Evolutionary conservation across 2,113 vertebrate genomes (phyloP).

Genomic region (Barbus barbus): DNA sequence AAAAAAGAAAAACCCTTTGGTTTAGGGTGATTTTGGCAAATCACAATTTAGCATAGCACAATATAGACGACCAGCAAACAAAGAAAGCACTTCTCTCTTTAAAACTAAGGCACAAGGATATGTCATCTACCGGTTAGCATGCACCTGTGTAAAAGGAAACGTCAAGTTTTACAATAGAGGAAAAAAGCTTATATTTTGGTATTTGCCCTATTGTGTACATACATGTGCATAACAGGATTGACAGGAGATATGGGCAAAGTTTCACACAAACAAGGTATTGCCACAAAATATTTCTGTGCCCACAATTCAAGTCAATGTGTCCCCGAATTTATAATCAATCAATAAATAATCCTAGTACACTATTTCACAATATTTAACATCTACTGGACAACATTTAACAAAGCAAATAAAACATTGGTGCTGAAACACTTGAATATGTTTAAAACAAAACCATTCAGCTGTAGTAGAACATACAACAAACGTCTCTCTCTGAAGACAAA

Average conservation of each 20-base stretch:
- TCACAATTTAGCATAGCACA: slow-evolving; percentile 38
- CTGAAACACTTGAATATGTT: neutral
- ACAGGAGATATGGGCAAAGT: neutral
- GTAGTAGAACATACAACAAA: slow-evolving; percentile 11
- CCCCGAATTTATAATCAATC: slow-evolving; percentile 50
- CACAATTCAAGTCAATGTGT: slow-evolving; percentile 13
- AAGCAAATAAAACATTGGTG: slow-evolving; percentile 4
- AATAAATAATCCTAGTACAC: slow-evolving; percentile 47
- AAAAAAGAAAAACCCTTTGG: slow-evolving; percentile 61
- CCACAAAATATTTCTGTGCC: neutral
- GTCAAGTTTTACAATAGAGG: slow-evolving; percentile 57
- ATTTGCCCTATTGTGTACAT: neutral
- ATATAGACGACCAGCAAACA: slow-evolving; percentile 55
- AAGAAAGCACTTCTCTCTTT: slow-evolving; percentile 62
- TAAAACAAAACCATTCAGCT: slow-evolving; percentile 46
- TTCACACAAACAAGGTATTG: slow-evolving; percentile 12
- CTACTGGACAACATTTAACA: neutral
- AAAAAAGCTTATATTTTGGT: slow-evolving; percentile 21
- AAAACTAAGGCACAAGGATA: slow-evolving; percentile 76
- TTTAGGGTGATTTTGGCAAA: slow-evolving; percentile 59
- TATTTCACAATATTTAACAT: slow-evolving; percentile 20
- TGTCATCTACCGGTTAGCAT: slow-evolving; percentile 53
- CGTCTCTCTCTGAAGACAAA: slow-evolving; percentile 31
- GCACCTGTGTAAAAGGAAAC: slow-evolving; percentile 59
- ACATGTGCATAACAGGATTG: slow-evolving; percentile 6